Evolutionary conservation across 2,113 vertebrate species (phyloP).

Genomic region (Neopipo cinnamomea): DNA sequence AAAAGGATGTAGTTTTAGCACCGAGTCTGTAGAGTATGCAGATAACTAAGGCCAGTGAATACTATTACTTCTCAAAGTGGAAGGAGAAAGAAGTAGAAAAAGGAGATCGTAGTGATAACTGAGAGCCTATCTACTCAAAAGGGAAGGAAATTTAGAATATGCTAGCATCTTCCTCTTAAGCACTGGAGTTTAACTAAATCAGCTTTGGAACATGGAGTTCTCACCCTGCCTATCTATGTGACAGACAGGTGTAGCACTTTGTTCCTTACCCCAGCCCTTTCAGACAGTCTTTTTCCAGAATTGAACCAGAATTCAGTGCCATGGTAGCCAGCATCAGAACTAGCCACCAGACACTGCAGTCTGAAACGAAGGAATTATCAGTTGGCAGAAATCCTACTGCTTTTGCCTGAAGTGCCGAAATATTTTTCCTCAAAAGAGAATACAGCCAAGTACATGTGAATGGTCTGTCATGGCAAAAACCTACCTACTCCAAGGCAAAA

Average conservation of each 20-base stretch:
- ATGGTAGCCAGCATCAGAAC: background rate
- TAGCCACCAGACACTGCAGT: background rate
- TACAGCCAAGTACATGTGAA: background rate
- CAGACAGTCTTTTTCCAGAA: background rate
- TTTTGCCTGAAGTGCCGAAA: background rate
- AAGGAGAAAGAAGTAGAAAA: background rate
- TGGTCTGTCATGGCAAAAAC: background rate
- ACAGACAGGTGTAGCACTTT: background rate
- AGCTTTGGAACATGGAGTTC: background rate
- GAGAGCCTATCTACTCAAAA: background rate
- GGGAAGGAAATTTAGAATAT: background rate
- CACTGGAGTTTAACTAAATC: background rate
- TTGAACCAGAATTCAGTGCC: background rate
- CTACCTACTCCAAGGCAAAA: background rate
- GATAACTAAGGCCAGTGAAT: background rate
- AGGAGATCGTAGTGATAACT: background rate
- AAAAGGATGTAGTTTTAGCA: background rate
- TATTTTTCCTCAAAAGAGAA: background rate
- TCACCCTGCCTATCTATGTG: accelerated
- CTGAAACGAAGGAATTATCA: background rate
- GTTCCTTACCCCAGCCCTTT: background rate
- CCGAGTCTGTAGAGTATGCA: background rate
- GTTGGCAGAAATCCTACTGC: background rate
- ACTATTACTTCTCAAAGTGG: background rate
- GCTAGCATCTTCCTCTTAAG: background rate